Percentiles rank a stretch among this genome's conserved stretches.
These are phyloP conservation scores for Heteronetta atricapilla DNA, from an alignment of 2,113 vertebrate species.

Conservation along the genomic window DNA sequence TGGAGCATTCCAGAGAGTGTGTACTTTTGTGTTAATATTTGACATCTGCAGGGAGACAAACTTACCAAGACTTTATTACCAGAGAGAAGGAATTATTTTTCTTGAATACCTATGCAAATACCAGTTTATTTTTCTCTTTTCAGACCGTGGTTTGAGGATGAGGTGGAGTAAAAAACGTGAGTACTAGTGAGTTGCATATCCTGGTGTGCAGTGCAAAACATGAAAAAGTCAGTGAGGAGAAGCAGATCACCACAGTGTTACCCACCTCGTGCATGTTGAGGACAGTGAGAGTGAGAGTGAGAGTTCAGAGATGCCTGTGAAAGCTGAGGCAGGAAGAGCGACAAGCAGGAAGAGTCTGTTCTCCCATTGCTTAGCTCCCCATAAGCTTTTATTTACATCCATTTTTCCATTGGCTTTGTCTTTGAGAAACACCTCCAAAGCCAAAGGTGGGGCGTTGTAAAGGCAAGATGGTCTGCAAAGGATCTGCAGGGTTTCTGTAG, in stretches of 20 bases:
- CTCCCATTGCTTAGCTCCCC: neutral
- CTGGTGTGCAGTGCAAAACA: neutral
- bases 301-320: neutral
- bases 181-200: neutral
- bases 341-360: neutral
- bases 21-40: slow-evolving; percentile 32
- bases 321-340: neutral
- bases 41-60: neutral
- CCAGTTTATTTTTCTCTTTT: neutral
- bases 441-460: neutral
- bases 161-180: neutral
- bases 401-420: neutral
- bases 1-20: neutral
- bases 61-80: neutral
- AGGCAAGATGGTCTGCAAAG: neutral
- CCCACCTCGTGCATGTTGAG: neutral
- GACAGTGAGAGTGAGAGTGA: neutral
- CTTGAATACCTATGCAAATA: neutral
- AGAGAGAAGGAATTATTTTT: neutral
- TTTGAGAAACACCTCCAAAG: neutral
- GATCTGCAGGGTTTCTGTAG: neutral
- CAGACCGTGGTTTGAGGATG: neutral
- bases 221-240: neutral
- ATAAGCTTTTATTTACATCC: neutral
- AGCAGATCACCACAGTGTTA: neutral